Percentiles rank a stretch among this genome's conserved stretches.
phyloP scores from a whole-genome alignment of 1,140 invertebrate species.

The Drosophila lini region DNA sequence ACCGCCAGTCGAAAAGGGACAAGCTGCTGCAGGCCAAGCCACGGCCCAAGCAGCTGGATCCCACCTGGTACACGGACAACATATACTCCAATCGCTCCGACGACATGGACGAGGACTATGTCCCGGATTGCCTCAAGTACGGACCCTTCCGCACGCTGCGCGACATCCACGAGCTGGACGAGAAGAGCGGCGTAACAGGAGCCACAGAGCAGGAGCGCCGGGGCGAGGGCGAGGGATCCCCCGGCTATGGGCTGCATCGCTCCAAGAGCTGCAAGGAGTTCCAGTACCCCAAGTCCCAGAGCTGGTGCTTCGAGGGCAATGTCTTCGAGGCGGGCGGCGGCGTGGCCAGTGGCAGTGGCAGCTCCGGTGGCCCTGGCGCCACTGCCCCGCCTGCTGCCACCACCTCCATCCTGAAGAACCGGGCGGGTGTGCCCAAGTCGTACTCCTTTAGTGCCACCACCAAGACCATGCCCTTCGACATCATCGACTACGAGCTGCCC shows the following conservation, averaged over 20 bases:
- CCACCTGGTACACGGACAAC: conserved; percentile 85
- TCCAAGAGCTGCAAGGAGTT: conserved; percentile 84
- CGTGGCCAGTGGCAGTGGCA: conserved; percentile 21
- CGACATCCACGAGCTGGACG: conserved; percentile 78
- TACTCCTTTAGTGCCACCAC: conserved; percentile 80
- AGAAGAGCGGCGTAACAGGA: conserved; percentile 45
- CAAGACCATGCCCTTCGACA: conserved; percentile 82
- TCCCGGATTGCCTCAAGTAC: conserved; percentile 80
- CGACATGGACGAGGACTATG: conserved; percentile 81
- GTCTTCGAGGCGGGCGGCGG: conserved; percentile 64
- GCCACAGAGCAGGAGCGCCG: conserved; percentile 53
- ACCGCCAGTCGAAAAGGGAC: conserved; percentile 84
- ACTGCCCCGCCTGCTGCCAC: conserved; percentile 26
- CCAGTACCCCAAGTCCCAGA: conserved; percentile 82
- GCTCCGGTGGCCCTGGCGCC: not conserved
- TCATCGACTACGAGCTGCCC: conserved; percentile 81
- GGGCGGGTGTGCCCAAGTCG: conserved; percentile 79
- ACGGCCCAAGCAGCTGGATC: conserved; percentile 82
- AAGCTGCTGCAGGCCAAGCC: conserved; percentile 85
- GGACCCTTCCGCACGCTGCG: conserved; percentile 71
- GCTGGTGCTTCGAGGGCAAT: conserved; percentile 80
- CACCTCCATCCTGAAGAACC: conserved; percentile 77
- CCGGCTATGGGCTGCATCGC: conserved; percentile 72
- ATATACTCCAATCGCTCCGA: conserved; percentile 85
- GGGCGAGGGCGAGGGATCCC: conserved; percentile 76